Base-by-base conservation (phyloP, 2,888 invertebrate species). In the Carpatolechia fugitivella region DNA sequence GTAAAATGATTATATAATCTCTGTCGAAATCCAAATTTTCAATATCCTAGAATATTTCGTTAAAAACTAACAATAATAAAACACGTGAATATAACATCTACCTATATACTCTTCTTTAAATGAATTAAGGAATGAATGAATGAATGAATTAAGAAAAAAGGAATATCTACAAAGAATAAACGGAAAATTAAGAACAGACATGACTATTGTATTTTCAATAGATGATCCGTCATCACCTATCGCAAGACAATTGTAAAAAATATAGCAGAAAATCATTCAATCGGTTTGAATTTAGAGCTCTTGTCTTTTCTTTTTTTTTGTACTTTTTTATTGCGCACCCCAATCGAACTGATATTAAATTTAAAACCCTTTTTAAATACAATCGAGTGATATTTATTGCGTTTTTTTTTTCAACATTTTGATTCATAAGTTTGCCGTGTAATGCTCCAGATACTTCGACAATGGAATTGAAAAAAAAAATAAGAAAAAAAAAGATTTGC, bases 341-440 rank as follows among this genome's bases (percentile, higher is more conserved):
- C 82, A 83, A 85, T 85, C 74, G 80, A 71, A 75, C 71, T 74
- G 69, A 82, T 82, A 87, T 86, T 87, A 85, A 82, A 87, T 84
- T 85, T 77, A 84, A 84, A 88, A 84, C 83, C 89, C 89, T 78
- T 86, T 75, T 82, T 87, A 87, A 89, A 80, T 80, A 82, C 85
- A 86, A 88, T 87, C 68, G 82, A 82, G 85, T 82, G 80, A 88
- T 90, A 89, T 90, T 89, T 90, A 90, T 90, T 88, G 85, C 78
- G 69, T 77, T 86, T 84, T 85, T 85, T 86, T 82, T 75, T 36
- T 50, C 13, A 41, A 72, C 56, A 61, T 65, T 69, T 72, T 72
- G 73, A 78, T 77, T 76, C 72, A 83, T 78, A 60, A 59, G 64
- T 66, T 67, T 62, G 66, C 72, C 76, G 68, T 80, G 83, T 80